These are phyloP conservation scores for Oriolus oriolus DNA, from an alignment of 2,113 vertebrate species.

Conservation along the genomic window DNA sequence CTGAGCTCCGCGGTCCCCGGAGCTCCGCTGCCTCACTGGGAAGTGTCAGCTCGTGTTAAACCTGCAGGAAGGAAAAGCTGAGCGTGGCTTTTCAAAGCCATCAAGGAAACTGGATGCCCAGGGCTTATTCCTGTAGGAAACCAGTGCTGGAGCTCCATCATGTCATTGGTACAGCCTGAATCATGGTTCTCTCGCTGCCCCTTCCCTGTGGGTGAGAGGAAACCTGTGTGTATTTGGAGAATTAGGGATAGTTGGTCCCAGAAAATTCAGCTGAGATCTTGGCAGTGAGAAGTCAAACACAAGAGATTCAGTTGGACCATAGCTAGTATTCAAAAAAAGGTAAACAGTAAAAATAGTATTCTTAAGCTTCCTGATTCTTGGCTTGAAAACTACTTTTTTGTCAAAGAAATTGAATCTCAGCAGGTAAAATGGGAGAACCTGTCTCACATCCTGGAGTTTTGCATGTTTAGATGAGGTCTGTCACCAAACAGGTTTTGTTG, in stretches of 20 bases:
- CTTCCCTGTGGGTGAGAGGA: neutral
- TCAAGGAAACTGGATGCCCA: neutral
- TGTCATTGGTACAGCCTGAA: neutral
- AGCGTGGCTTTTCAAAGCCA: neutral
- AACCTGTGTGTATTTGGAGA: too few species aligned
- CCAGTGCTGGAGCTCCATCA: rapidly evolving
- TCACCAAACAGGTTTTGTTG: neutral
- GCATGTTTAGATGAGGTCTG: neutral
- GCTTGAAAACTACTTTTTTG: neutral
- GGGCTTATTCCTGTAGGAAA: neutral
- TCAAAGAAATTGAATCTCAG: neutral
- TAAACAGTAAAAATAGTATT: neutral
- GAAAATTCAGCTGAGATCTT: neutral
- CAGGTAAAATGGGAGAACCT: neutral
- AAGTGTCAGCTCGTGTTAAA: neutral
- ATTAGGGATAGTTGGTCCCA: neutral
- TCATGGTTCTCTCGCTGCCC: neutral
- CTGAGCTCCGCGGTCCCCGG: neutral
- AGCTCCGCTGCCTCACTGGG: neutral
- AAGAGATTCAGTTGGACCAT: neutral
- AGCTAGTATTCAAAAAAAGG: neutral
- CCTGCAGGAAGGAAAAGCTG: neutral
- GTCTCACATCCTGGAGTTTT: neutral
- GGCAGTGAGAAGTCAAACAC: neutral
- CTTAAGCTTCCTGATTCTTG: neutral